Percentiles rank a stretch among this genome's conserved stretches.
phyloP scores from a whole-genome alignment of 23 tunicate species.

The Trididemnum clinides region DNA sequence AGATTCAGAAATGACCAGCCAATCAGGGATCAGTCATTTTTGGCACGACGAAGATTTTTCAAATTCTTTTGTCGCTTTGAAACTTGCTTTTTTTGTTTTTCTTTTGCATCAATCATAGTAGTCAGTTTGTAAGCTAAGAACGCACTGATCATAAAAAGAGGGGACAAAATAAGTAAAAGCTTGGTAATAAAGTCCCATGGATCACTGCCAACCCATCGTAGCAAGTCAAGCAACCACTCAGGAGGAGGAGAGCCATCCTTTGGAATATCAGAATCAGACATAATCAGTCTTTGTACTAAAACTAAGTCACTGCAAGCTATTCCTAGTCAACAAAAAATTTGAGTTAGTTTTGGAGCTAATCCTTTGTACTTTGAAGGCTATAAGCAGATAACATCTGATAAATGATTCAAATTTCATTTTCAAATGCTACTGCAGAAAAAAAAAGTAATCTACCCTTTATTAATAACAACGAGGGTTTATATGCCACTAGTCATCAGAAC shows the following conservation, averaged over 20 bases:
- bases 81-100: constrained; percentile 62
- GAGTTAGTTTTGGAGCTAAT: too few species aligned
- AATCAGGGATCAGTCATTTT: constrained; percentile 69
- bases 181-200: constrained; percentile 87
- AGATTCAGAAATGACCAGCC: too few species aligned
- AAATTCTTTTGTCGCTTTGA: constrained; percentile 53
- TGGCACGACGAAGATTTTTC: constrained; percentile 62
- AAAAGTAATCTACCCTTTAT: too few species aligned
- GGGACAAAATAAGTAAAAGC: constrained; percentile 63
- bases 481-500: too few species aligned
- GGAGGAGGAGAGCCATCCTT: constrained; percentile 44
- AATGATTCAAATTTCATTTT: too few species aligned
- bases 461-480: too few species aligned
- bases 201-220: constrained; percentile 73
- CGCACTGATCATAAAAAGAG: constrained; percentile 81
- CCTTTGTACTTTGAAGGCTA: too few species aligned
- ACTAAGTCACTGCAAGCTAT: too few species aligned
- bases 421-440: too few species aligned
- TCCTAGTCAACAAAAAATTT: too few species aligned
- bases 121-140: constrained; percentile 75
- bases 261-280: constrained; percentile 7
- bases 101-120: constrained; percentile 78
- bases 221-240: constrained; percentile 62
- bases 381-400: too few species aligned
- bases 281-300: too few species aligned